Evolutionary conservation across 2,888 invertebrate genomes (phyloP).

Genomic region (Drosophila prolongata): DNA sequence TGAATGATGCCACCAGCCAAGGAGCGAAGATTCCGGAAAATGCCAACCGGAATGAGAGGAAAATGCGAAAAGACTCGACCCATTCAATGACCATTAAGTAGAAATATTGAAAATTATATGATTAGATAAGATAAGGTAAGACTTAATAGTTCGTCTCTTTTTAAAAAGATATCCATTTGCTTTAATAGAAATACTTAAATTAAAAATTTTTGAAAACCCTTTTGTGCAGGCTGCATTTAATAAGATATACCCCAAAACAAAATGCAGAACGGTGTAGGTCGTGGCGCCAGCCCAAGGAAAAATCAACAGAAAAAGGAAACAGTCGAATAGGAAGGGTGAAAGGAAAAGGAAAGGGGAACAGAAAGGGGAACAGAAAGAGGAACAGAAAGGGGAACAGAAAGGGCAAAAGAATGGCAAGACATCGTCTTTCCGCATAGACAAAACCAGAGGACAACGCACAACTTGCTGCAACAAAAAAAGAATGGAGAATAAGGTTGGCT

Average conservation of each 20-base stretch:
- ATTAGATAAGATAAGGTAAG: too few relatives aligned
- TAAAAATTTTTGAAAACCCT: too few relatives aligned
- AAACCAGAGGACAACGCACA: conserved; percentile 45
- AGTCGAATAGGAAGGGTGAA: conserved; percentile 44
- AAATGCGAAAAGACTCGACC: conserved; percentile 8
- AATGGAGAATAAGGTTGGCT: conserved; percentile 30
- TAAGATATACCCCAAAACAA: conserved; percentile 19
- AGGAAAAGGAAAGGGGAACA: conserved; percentile 2
- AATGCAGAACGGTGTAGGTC: conserved; percentile 16
- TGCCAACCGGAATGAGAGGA: conserved; percentile 17
- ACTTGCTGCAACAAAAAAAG: conserved; percentile 26
- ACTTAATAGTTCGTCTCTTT: too few relatives aligned
- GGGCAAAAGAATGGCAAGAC: conserved; percentile 23
- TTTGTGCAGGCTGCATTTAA: not conserved
- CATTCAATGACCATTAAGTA: conserved; percentile 8
- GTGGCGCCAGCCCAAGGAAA: conserved; percentile 58
- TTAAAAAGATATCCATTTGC: too few relatives aligned
- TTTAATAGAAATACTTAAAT: too few relatives aligned
- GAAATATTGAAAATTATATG: not conserved
- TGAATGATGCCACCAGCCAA: conserved; percentile 52
- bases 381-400: not conserved
- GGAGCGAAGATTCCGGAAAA: conserved; percentile 44
- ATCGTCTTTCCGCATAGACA: conserved; percentile 53
- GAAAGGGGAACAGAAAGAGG: conserved; percentile 12
- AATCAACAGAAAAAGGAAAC: conserved; percentile 68